These are phyloP conservation scores for Formica selysi DNA, from an alignment of 1,140 invertebrate genomes.

Conservation along the genomic window DNA sequence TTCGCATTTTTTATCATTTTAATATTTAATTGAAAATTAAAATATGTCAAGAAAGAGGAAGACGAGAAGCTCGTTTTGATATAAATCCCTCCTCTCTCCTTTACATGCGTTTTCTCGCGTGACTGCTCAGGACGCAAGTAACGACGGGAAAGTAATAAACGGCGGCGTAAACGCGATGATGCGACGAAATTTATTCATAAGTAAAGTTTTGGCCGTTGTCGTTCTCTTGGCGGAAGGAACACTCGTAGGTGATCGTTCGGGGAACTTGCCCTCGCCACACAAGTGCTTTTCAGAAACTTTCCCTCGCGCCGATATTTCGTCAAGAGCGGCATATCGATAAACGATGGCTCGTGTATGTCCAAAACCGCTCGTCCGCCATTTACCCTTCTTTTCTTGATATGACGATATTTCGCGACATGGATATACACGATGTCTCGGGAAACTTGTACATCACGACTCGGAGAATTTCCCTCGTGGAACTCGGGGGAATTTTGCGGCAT, in stretches of 20 bases:
- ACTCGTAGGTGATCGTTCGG: slow-evolving; percentile 48
- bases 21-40: slow-evolving; percentile 31
- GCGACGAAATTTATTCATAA: slow-evolving; percentile 79
- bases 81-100: not conserved
- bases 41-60: not conserved
- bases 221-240: slow-evolving; percentile 52
- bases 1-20: not conserved
- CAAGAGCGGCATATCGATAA: slow-evolving; percentile 59
- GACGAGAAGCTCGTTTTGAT: not conserved
- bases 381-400: slow-evolving; percentile 32
- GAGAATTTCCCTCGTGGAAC: slow-evolving; percentile 1
- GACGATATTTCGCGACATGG: slow-evolving; percentile 22
- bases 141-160: slow-evolving; percentile 62
- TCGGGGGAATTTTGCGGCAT: not conserved
- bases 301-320: slow-evolving; percentile 56
- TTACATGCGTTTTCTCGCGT: not conserved
- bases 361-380: slow-evolving; percentile 11
- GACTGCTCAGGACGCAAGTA: slow-evolving; percentile 6
- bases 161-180: slow-evolving; percentile 69
- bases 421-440: slow-evolving; percentile 38
- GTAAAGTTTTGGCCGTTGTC: slow-evolving; percentile 71
- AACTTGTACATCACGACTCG: slow-evolving; percentile 42
- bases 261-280: slow-evolving; percentile 30
- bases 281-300: slow-evolving; percentile 53
- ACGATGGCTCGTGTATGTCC: slow-evolving; percentile 28